Percentiles rank a stretch among this genome's conserved stretches.
Evolutionary conservation across 1,140 invertebrate species (phyloP).

Genomic region (Saxidomus purpurata): DNA sequence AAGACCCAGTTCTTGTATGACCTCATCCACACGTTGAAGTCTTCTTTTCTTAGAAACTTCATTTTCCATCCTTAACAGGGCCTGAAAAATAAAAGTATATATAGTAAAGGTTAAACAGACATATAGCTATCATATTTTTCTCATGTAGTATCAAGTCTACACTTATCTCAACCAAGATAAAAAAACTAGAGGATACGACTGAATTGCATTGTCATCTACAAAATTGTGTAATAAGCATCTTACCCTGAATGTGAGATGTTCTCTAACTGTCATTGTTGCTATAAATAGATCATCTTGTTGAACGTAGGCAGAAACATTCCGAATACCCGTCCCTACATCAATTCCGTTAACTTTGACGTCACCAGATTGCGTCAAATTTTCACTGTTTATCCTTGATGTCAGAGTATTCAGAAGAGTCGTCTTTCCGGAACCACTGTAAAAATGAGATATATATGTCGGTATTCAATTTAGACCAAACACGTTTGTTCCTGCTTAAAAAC

Average conservation of each 20-base stretch:
- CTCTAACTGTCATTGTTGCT: slow-evolving; percentile 88
- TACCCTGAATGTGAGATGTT: slow-evolving; percentile 88
- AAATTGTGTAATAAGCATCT: neutral
- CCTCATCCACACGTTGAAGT: slow-evolving; percentile 94
- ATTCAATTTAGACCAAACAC: too few species aligned
- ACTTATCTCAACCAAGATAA: too few species aligned
- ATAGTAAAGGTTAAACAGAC: too few species aligned
- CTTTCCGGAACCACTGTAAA: slow-evolving; percentile 95
- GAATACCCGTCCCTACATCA: slow-evolving; percentile 85
- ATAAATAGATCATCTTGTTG: slow-evolving; percentile 92
- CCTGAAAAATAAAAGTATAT: slow-evolving; percentile 90
- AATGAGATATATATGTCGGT: too few species aligned
- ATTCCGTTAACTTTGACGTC: slow-evolving; percentile 84
- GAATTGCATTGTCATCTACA: neutral
- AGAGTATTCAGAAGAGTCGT: slow-evolving; percentile 89
- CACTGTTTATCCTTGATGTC: slow-evolving; percentile 34
- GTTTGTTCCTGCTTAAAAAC: too few species aligned
- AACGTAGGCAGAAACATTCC: slow-evolving; percentile 96
- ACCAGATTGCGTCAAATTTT: slow-evolving; percentile 22
- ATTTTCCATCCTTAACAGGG: slow-evolving; percentile 96
- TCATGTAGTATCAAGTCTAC: too few species aligned
- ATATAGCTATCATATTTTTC: too few species aligned
- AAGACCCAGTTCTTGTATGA: slow-evolving; percentile 95
- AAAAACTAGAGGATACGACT: too few species aligned
- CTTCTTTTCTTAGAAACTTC: slow-evolving; percentile 92